Percentiles rank a stretch among this genome's conserved stretches.
These are phyloP conservation scores for Hydractinia symbiolongicarpus DNA, from an alignment of 30 jellyfish, hydroid and myxozoan genomes.

Conservation along the genomic window DNA sequence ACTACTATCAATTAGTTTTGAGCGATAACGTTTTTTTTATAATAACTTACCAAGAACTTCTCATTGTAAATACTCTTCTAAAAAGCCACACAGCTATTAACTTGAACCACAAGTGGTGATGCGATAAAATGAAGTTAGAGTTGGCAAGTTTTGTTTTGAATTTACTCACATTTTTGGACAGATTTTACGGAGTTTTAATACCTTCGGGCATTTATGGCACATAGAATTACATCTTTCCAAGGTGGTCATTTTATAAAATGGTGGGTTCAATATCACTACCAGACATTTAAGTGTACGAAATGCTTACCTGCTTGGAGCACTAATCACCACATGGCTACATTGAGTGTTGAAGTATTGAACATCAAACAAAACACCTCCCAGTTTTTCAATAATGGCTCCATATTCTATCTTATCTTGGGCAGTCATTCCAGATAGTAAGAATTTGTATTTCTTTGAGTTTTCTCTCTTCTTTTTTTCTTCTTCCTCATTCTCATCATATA, in stretches of 20 bases:
- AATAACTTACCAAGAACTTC: neutral
- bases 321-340: constrained; percentile 90
- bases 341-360: constrained; percentile 57
- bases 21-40: neutral
- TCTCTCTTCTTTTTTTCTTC: neutral
- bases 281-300: neutral
- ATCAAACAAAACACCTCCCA: constrained; percentile 84
- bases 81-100: too few species aligned
- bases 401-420: constrained; percentile 86
- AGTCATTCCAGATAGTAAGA: constrained; percentile 75
- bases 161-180: too few species aligned
- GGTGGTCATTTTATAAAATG: too few species aligned
- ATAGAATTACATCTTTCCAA: too few species aligned
- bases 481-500: constrained; percentile 38
- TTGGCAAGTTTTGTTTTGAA: too few species aligned
- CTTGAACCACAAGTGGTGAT: too few species aligned
- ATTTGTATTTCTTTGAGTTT: constrained; percentile 9
- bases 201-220: too few species aligned
- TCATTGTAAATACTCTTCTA: too few species aligned
- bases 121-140: too few species aligned
- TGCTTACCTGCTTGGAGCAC: constrained; percentile 81
- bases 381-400: constrained; percentile 74
- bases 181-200: too few species aligned
- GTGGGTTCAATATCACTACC: too few species aligned
- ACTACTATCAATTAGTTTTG: neutral